Conservation (phyloP, 2,888 invertebrate species). For the Drosophila stalkeri region DNA sequence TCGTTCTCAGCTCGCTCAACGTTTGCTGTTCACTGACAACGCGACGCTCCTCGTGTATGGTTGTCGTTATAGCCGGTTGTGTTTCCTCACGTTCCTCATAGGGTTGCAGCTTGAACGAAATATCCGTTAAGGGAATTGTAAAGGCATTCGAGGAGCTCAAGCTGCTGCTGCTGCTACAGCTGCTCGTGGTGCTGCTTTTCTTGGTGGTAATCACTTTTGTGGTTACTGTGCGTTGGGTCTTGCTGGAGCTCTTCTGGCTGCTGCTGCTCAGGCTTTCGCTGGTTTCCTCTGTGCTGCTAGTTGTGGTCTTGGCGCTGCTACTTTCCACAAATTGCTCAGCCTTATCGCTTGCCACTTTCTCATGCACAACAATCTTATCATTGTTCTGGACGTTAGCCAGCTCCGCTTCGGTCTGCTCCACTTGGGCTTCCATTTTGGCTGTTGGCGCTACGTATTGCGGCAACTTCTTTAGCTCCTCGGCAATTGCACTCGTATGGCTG, state of each 20-base stretch:
- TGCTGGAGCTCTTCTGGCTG: slow-evolving; percentile 40
- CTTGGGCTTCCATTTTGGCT: slow-evolving; percentile 55
- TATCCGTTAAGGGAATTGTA: slow-evolving; percentile 43
- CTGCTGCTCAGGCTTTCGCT: slow-evolving; percentile 14
- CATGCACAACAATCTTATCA: slow-evolving; percentile 67
- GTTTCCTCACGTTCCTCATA: slow-evolving; percentile 71
- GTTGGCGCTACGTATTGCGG: slow-evolving; percentile 65
- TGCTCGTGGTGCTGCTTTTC: slow-evolving; percentile 53
- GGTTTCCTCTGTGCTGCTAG: slow-evolving; percentile 42
- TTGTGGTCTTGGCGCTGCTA: slow-evolving; percentile 26
- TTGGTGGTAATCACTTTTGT: slow-evolving; percentile 66
- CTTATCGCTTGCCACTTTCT: slow-evolving; percentile 47
- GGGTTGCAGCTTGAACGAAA: slow-evolving; percentile 79
- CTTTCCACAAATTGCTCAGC: slow-evolving; percentile 27
- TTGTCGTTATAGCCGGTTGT: slow-evolving; percentile 41
- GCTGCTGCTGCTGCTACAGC: slow-evolving; percentile 26
- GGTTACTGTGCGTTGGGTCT: slow-evolving; percentile 58
- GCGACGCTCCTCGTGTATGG: slow-evolving; percentile 78
- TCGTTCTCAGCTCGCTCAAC: slow-evolving; percentile 75
- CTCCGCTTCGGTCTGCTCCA: slow-evolving; percentile 24
- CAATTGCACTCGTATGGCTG: slow-evolving; percentile 76
- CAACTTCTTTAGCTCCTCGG: slow-evolving; percentile 81
- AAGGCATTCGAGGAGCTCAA: slow-evolving; percentile 12
- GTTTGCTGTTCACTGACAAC: slow-evolving; percentile 79
- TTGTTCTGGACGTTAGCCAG: slow-evolving; percentile 25